Base-by-base conservation (phyloP, 2,797 vertebrate species). In the Erithacus rubecula region DNA sequence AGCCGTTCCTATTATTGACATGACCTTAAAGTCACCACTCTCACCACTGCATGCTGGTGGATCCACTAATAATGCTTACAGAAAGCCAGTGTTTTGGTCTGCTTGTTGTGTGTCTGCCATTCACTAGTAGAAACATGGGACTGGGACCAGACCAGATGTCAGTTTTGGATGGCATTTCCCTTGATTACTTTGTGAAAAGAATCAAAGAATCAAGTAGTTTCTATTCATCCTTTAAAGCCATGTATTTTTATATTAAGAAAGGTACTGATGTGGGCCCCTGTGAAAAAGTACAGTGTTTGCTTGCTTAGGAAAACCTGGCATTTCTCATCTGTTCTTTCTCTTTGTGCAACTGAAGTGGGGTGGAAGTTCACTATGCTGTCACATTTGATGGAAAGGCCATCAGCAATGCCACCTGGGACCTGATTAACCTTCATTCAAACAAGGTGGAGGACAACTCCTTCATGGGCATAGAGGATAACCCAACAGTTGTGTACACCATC, bases 361-460 rank as follows among this genome's bases (percentile, higher is more conserved):
- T 99, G 86, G 91, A 98, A 85, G 98, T 98, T 94, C 97, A 98
- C 83, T 99, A 98, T 56, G 97, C 97, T 11, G 99, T 99, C 89
- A 98, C 98, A 1, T 98, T 99, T 97, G 97, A 97, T 84, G 98
- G 98, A 82, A 98, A 98, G 43, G 98, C 98, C 56, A 98, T 99
- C 96, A 98, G 98, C 96, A 97, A 93, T 64, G 98, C 98, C 32
- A 99, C 98, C 32, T 98, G 99, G 97, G 98, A 99, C 96, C 98
- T 99, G 91, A 98, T 99, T 89, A 99, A 98, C 84, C 97, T 99
- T 93, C 98, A 99, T 90, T 98, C 98, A n/a, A 99, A 99, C 95
- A 98, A 97, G 96, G 98, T 99, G 96, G 99, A 99, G 94, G 98
- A 97, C 93, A 98, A 98, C 4, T 98, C 98, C 93, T 97, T 98